Conservation (phyloP, 2,113 vertebrate species). For the Glareola pratincola region DNA sequence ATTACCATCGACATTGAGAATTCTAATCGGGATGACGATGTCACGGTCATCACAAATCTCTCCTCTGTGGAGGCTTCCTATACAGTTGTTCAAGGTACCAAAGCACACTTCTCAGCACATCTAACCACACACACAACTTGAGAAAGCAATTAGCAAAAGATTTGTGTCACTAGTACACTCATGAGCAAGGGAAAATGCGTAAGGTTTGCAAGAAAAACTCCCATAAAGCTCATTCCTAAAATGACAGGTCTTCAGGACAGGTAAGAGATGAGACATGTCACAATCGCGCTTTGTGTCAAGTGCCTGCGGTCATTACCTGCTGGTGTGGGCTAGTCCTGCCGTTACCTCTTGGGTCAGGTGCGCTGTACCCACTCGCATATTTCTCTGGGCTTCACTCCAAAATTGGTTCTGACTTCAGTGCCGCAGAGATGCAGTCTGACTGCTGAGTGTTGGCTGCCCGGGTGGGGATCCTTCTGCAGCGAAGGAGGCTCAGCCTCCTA, state of each 20-base stretch:
- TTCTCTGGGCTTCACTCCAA: background rate
- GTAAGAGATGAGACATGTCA: slow-evolving; percentile 29
- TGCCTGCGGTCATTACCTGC: background rate
- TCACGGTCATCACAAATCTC: slow-evolving; percentile 98
- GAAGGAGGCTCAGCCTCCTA: background rate
- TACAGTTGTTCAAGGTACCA: slow-evolving; percentile 95
- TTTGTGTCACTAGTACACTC: background rate
- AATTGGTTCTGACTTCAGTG: background rate
- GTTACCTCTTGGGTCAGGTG: background rate
- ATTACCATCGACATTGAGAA: slow-evolving; percentile 99
- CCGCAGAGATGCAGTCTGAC: background rate
- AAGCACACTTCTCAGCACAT: slow-evolving; percentile 1
- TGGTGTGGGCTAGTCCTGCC: background rate
- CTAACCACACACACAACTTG: slow-evolving; percentile 13
- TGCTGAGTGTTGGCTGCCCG: background rate
- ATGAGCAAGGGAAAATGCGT: background rate
- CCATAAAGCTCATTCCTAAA: slow-evolving; percentile 19
- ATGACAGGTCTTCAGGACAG: slow-evolving; percentile 43
- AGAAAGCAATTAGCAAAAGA: background rate
- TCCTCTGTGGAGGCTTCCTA: slow-evolving; percentile 98
- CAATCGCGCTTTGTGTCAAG: background rate
- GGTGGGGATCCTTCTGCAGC: background rate
- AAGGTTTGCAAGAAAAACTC: background rate
- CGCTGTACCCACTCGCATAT: background rate
- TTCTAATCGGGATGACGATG: slow-evolving; percentile 95